Conservation (phyloP, 2,888 invertebrate genomes). For the Nebria brevicollis region DNA sequence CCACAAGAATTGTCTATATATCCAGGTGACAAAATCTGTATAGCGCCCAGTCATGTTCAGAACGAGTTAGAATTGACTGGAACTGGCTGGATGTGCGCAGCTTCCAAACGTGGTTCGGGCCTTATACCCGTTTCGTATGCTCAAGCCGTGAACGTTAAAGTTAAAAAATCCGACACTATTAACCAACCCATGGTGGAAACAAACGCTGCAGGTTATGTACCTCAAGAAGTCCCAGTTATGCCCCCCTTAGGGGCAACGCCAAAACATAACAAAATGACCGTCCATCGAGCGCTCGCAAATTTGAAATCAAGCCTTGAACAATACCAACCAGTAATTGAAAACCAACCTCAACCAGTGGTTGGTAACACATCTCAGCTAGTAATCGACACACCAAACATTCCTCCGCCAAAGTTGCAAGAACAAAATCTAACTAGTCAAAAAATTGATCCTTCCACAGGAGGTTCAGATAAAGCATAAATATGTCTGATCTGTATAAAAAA, state of each 20-base stretch:
- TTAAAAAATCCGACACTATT: not conserved
- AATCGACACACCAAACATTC: too few relatives aligned
- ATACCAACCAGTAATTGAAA: too few relatives aligned
- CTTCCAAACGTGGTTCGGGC: constrained; percentile 69
- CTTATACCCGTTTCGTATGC: constrained; percentile 73
- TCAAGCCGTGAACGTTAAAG: not conserved
- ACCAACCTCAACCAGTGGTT: too few relatives aligned
- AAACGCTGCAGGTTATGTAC: not conserved
- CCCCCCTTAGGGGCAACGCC: too few relatives aligned
- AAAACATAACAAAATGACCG: too few relatives aligned
- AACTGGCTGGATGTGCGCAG: constrained; percentile 76
- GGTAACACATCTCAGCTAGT: too few relatives aligned
- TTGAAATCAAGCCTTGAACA: too few relatives aligned
- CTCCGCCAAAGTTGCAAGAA: too few relatives aligned
- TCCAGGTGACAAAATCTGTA: constrained; percentile 78
- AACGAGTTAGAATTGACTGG: constrained; percentile 70
- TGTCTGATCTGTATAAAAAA: not conserved
- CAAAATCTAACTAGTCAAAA: too few relatives aligned
- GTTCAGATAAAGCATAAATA: not conserved
- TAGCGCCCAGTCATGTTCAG: constrained; percentile 89
- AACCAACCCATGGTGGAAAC: not conserved
- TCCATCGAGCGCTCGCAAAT: too few relatives aligned
- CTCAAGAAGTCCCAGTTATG: not conserved
- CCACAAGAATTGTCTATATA: constrained; percentile 82
- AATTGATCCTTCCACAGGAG: too few relatives aligned